Base-by-base conservation (phyloP, 2,888 invertebrate genomes). In the Sinelater perroti region DNA sequence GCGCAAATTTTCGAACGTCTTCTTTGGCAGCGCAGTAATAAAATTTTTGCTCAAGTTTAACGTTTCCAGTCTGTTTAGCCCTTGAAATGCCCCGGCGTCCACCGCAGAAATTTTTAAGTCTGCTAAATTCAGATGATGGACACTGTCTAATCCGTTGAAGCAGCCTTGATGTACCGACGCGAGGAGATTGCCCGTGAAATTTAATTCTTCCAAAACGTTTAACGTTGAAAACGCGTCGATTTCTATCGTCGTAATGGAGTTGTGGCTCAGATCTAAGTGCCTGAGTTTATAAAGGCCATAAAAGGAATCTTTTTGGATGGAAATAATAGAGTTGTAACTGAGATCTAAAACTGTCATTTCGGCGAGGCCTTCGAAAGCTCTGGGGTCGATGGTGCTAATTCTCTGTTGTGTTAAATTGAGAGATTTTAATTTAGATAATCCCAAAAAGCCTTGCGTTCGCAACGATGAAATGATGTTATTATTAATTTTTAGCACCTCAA, bases 401-500 rank as follows among this genome's bases (percentile, higher is more conserved):
- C 2, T 1, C 5, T 52, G 33, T n/a, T 20, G 8, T 2, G 38
- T 24, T 36, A 57, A 30, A 45, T 45, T 14, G 4, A 57, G 14
- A 1, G 11, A 1, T n/a, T 20, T 5, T n/a, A 57, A 36, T 4
- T 6, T 31, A 0, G 2, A 33, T 40, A 57, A 42, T 1, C 46
- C 33, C 11, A n/a, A 13, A 18, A 57, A 57, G 2, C 17, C 13
- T 10, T 26, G 4, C 8, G 7, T 45, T 10, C 33, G 11, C 14
- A 57, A 38, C 2, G 2, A 28, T 3, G 10, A 6, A 11, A 57
- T 31, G 11, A 14, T 46, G 14, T 57, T 57, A 2, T 26, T 11
- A 21, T 46, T 47, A 47, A 74, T 60, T 30, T 63, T 45, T 10
- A 74, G 54, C 0, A 35, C 38, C 10, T 64, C 47, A 3, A 72